Evolutionary conservation across 2,888 invertebrate species (phyloP).

Genomic region (Helobdella robusta): DNA sequence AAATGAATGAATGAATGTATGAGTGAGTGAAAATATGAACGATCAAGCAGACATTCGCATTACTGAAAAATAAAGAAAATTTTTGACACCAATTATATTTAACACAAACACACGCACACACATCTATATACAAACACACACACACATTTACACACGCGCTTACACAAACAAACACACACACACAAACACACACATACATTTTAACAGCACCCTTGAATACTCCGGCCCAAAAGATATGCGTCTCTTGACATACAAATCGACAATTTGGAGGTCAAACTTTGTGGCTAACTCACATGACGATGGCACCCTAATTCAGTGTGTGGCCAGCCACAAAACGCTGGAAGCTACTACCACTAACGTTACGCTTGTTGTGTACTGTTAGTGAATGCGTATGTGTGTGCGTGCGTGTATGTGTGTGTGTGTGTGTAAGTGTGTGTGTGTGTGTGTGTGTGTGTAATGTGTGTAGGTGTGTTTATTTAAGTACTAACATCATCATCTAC

Average conservation of each 20-base stretch:
- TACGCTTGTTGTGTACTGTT: constrained; percentile 18
- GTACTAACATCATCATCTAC: no score
- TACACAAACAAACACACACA: no score
- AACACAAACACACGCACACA: background rate
- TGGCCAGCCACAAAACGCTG: no score
- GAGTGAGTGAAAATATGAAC: no score
- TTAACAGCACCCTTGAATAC: constrained; percentile 10
- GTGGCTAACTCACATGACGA: constrained; percentile 14
- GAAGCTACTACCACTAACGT: constrained; percentile 10
- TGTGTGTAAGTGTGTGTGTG: background rate
- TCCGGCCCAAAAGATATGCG: constrained; percentile 5
- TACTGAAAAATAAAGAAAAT: no score
- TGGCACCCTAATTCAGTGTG: constrained; percentile 5
- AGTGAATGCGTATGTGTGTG: background rate
- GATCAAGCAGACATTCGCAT: no score
- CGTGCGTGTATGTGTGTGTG: background rate
- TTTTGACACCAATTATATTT: background rate
- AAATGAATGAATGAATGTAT: no score
- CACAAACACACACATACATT: no score
- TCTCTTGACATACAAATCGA: constrained; percentile 18
- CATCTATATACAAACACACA: no score
- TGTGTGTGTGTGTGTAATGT: no score
- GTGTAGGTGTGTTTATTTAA: no score
- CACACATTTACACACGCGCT: no score
- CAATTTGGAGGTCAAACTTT: constrained; percentile 15